Evolutionary conservation across 2,113 vertebrate species (phyloP).

Genomic region (Phaethornis superciliosus): DNA sequence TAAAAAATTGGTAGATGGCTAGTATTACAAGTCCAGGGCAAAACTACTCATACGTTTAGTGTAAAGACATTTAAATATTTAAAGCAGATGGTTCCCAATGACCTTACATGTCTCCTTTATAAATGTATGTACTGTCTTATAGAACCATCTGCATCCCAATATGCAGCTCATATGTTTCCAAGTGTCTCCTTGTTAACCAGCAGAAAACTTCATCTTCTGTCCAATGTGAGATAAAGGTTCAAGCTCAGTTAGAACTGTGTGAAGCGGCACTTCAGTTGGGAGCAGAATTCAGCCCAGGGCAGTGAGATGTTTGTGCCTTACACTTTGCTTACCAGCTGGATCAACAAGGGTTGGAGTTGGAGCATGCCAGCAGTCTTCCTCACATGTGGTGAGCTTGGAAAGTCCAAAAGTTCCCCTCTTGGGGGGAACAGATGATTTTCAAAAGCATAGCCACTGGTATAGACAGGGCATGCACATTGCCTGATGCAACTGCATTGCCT

Average conservation of each 20-base stretch:
- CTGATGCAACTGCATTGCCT: not conserved
- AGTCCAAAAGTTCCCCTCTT: too few relatives aligned
- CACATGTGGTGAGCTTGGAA: not conserved
- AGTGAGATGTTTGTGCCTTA: not conserved
- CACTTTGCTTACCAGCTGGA: not conserved
- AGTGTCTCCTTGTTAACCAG: slow-evolving; percentile 65
- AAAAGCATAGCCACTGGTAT: not conserved
- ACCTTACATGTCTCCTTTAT: slow-evolving; percentile 77
- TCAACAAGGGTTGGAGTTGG: not conserved
- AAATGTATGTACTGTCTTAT: slow-evolving; percentile 71
- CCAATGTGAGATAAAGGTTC: slow-evolving; percentile 32
- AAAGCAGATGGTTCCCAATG: slow-evolving; percentile 73
- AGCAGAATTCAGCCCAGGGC: not conserved
- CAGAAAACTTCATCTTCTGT: slow-evolving; percentile 49
- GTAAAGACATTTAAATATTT: slow-evolving; percentile 70
- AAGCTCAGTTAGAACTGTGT: not conserved
- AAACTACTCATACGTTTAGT: slow-evolving; percentile 61
- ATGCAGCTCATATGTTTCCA: slow-evolving; percentile 74
- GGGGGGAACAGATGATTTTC: not conserved
- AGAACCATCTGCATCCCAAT: slow-evolving; percentile 72
- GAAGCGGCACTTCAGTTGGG: not conserved
- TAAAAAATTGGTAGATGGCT: slow-evolving; percentile 61
- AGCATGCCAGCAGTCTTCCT: rapidly evolving
- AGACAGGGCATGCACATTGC: rapidly evolving
- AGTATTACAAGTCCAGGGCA: slow-evolving; percentile 68